Evolutionary conservation across 2,797 vertebrate genomes (phyloP).

Genomic region (Heterohyrax brucei): DNA sequence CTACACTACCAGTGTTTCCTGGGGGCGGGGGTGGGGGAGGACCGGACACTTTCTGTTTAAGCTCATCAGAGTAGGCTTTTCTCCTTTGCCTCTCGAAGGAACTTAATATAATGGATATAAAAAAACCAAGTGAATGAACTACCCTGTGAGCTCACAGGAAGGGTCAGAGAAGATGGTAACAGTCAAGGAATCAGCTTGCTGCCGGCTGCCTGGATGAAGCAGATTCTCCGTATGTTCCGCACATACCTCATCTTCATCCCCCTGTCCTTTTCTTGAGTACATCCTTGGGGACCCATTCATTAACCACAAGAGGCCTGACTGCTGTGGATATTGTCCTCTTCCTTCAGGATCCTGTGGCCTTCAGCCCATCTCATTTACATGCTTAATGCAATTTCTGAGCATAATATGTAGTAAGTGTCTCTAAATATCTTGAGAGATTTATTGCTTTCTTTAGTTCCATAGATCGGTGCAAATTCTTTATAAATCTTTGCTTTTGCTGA

Average conservation of each 20-base stretch:
- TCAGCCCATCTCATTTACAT: conserved; percentile 69
- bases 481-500: conserved; percentile 69
- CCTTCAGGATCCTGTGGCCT: neutral
- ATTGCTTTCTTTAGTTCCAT: conserved; percentile 49
- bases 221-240: neutral
- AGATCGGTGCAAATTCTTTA: conserved; percentile 70
- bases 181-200: neutral
- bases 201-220: neutral
- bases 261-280: neutral
- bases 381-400: conserved; percentile 67
- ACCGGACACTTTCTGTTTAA: neutral
- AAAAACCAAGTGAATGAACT: neutral
- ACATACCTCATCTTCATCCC: rapidly evolving
- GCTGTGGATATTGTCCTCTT: rapidly evolving
- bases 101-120: neutral
- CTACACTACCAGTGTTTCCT: too few species aligned
- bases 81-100: neutral
- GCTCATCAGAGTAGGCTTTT: neutral
- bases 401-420: neutral
- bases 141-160: neutral
- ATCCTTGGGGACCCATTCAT: neutral
- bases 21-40: too few species aligned
- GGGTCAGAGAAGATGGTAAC: neutral
- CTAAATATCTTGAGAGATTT: conserved; percentile 61
- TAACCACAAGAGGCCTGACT: neutral